phyloP scores from a whole-genome alignment of 2,113 vertebrate genomes.

The Bungarus multicinctus region DNA sequence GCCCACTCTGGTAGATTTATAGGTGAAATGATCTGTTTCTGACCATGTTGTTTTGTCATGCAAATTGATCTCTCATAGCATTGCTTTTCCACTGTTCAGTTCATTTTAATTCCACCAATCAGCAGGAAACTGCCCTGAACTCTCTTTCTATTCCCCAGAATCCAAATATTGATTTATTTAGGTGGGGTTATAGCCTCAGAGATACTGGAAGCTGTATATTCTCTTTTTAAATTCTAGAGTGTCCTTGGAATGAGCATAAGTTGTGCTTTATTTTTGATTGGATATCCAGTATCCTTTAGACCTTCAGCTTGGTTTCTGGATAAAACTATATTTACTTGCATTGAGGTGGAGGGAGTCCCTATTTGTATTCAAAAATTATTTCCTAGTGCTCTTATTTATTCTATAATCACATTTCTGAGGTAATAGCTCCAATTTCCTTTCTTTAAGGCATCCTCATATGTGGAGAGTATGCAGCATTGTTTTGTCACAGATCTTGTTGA shows the following conservation, averaged over 20 bases:
- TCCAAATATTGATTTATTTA: background rate
- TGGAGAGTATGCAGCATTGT: background rate
- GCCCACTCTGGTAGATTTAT: background rate
- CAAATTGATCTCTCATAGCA: background rate
- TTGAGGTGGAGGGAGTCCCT: background rate
- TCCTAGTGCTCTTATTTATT: background rate
- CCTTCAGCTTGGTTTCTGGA: background rate
- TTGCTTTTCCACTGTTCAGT: background rate
- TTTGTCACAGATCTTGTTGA: background rate
- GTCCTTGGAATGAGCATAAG: background rate
- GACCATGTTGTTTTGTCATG: background rate
- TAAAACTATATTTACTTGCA: background rate
- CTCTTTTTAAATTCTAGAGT: background rate
- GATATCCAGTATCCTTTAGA: background rate
- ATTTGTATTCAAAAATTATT: background rate
- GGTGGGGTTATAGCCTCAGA: background rate
- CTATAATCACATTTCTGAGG: background rate
- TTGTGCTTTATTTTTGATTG: background rate
- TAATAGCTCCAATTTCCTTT: background rate
- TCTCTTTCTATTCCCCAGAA: background rate
- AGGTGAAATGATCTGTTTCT: background rate
- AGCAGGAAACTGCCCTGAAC: background rate
- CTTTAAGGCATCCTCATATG: background rate
- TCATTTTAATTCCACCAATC: background rate
- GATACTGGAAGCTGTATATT: background rate